Evolutionary conservation across 2,113 vertebrate species (phyloP), one percentile per base, ranked within the genome.

Genomic region (Neogobius melanostomus): DNA sequence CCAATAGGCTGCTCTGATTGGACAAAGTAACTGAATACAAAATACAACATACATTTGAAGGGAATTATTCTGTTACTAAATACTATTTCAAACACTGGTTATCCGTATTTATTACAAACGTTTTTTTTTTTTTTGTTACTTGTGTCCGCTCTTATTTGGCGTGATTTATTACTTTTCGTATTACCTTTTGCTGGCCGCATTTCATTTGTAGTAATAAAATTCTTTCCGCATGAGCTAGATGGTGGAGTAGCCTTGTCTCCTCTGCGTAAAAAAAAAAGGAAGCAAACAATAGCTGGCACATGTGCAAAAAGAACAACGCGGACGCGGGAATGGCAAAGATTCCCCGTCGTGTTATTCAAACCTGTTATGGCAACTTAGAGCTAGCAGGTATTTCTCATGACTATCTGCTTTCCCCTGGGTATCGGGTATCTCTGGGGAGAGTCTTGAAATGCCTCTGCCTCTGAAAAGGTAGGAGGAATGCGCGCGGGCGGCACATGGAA

Each of bases 341-440:
- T 65, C 79, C 77, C 84, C 79, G 47, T 66, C 47, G 62, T 86
- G 84, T 87, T 90, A 86, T 83, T 83, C 79, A 77, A 87, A 82
- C 82, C 83, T 84, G 79, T 66, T 74, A 75, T 79, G 75, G 72
- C 64, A 81, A 65, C 69, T 49, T 16, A 53, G 78, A 79, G 87
- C 80, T 66, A 65, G 80, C 80, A 85, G 85, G 82, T 83, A 88
- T 89, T 90, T 92, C 91, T 90, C 90, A 92, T 87, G 90, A 86
- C 79, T 88, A 88, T 90, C 82, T 80, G 80, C 83, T 89, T 89
- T 88, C 88, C 80, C 79, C 68, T 64, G 79, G 73, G 89, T 88
- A 56, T 92, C 84, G 8, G 68, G 75, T 92, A 62, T 89, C 88
- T 82, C 74, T 15, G 52, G 77, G 77, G 66, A 76, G 74, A 83